phyloP scores from a whole-genome alignment of 2,888 invertebrate genomes.

The Nomada fabriciana region DNA sequence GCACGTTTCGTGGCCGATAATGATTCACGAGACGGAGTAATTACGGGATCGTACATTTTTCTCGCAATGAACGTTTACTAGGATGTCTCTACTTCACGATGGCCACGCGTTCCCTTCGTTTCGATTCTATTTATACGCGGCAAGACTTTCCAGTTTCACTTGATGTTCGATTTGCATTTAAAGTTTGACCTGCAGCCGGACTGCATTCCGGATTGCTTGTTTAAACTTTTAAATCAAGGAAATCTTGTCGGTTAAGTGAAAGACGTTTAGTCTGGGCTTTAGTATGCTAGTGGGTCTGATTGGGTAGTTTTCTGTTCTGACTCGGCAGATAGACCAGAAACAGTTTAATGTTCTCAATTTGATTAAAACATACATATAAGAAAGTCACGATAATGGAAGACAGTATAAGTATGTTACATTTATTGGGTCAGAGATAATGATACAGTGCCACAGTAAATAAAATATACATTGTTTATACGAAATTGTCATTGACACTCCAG shows the following conservation, averaged over 20 bases:
- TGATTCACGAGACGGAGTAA: background rate
- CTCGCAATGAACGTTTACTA: background rate
- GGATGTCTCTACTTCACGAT: no score
- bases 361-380: no score
- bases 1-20: constrained; percentile 5
- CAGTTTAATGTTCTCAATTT: no score
- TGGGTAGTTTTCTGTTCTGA: no score
- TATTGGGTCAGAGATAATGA: no score
- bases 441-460: no score
- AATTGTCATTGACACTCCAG: no score
- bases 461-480: no score
- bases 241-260: background rate
- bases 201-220: background rate
- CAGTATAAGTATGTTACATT: no score
- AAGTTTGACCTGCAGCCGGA: background rate
- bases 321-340: no score
- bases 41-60: background rate
- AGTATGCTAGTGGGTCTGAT: background rate
- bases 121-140: background rate
- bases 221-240: constrained; percentile 4
- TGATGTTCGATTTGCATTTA: constrained; percentile 4
- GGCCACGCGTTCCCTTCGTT: no score
- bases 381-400: no score
- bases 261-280: constrained; percentile 2
- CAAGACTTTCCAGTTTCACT: constrained; percentile 4